Base-by-base conservation (phyloP, 2,888 invertebrate genomes). In the Thecocarcelia acutangulata region DNA sequence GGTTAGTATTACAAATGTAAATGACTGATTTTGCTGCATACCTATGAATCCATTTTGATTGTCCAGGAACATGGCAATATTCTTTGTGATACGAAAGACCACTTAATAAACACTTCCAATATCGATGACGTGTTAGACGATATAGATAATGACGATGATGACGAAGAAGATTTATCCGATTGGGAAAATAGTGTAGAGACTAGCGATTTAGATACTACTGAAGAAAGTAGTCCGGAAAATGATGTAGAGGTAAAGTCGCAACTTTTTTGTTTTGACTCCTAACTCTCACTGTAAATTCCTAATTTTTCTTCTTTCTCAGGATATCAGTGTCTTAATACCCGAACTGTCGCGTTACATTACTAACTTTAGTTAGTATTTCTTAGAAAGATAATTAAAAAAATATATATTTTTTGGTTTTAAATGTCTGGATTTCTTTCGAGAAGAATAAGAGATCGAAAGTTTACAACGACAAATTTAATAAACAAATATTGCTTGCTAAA, bases 181-280 rank as follows among this genome's bases (percentile, higher is more conserved):
- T 93, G 93, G 93, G 93, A 93, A 87, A 93, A 93, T 85, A 93
- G 93, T 78, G 91, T 93, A 12, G 92, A 92, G 84, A 93, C 93
- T 17, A 93, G 93, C 0, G 93, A 93, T 83, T 87, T 93, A 15
- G 93, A 93, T 79, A 92, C 93, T 0, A 93, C 93, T 69, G 93
- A 93, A 84, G 93, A 93, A 85, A 93, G 93, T 84, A 91, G 92
- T 0, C 92, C 93, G 33, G 93, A 93, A 48, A 91, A 91, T 0
- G 93, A 92, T 44, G 91, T 93, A 80, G 93, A 93, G 90, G 93
- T 92, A 44, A 44, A 44, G 15, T 44, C 3, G 5, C 9, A 8
- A 44, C n/a, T n/a, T 24, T 24, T 24, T 24, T 24, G 24, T 24
- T 24, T 24, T 24, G 24, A 24, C 24, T 24, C 3, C 5, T 24